These are phyloP conservation scores for Drosophila murphyi DNA, from an alignment of 1,140 invertebrate genomes.

Conservation along the genomic window DNA sequence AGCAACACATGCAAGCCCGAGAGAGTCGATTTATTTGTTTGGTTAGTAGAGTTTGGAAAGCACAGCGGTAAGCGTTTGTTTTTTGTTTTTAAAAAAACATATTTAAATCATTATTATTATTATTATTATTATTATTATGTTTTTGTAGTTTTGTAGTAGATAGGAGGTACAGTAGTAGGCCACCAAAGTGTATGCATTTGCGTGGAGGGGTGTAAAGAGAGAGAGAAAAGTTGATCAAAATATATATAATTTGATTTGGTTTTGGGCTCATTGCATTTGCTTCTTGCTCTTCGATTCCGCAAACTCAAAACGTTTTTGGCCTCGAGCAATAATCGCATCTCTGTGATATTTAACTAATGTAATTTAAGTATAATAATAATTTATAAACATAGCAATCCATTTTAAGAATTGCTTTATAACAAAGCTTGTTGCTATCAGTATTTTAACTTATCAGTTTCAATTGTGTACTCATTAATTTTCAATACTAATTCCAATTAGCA, in stretches of 20 bases:
- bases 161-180: conserved; percentile 75
- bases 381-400: too few species aligned
- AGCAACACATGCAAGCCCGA: conserved; percentile 74
- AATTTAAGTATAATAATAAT: background rate
- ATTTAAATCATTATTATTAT: conserved; percentile 41
- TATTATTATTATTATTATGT: conserved; percentile 37
- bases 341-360: too few species aligned
- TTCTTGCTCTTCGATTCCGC: background rate
- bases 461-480: background rate
- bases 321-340: conserved; percentile 26
- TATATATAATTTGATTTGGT: conserved; percentile 73
- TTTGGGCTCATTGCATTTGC: conserved; percentile 24
- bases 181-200: conserved; percentile 81
- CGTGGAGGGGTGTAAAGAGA: conserved; percentile 70
- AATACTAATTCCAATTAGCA: background rate
- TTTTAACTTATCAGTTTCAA: too few species aligned
- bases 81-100: conserved; percentile 46
- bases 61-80: conserved; percentile 71
- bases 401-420: too few species aligned
- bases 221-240: conserved; percentile 77
- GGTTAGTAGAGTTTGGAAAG: conserved; percentile 76
- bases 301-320: conserved; percentile 1
- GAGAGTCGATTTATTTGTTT: conserved; percentile 39
- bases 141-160: conserved; percentile 68
- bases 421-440: too few species aligned